A percentile compares a stretch with the other conserved stretches of the same genome.
Conservation (phyloP, 2,113 vertebrate genomes). For the Vombatus ursinus region DNA sequence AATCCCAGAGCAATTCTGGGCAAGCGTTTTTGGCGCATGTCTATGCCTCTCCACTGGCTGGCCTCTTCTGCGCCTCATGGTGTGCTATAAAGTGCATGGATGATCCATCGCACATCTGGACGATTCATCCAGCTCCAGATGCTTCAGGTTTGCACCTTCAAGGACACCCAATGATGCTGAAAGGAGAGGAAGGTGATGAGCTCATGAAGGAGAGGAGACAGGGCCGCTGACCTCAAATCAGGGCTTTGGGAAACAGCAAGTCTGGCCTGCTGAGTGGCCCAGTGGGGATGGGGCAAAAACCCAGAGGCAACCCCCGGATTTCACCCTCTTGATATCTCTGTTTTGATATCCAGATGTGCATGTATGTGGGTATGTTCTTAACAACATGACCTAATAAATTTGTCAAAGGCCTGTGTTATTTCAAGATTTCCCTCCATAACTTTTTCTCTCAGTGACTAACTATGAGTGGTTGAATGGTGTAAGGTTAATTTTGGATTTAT, state of each 20-base stretch:
- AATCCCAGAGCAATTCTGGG: slow-evolving; percentile 34
- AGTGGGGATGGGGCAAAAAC: not conserved
- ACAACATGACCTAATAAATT: not conserved
- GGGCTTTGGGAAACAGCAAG: slow-evolving; percentile 11
- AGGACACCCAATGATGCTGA: slow-evolving; percentile 59
- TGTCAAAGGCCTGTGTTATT: not conserved
- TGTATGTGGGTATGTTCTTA: not conserved
- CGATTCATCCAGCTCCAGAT: slow-evolving; percentile 59
- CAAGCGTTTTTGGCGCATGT: slow-evolving; percentile 52
- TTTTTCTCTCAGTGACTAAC: not conserved
- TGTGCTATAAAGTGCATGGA: slow-evolving; percentile 45
- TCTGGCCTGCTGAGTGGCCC: not conserved
- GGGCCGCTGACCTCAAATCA: slow-evolving; percentile 37
- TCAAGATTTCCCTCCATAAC: not conserved
- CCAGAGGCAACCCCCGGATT: slow-evolving; percentile 22
- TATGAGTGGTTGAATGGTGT: not conserved
- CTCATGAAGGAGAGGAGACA: slow-evolving; percentile 5
- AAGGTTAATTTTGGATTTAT: not conserved
- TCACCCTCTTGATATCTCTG: slow-evolving; percentile 46
- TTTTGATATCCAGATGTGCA: slow-evolving; percentile 55
- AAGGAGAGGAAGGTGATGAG: slow-evolving; percentile 66
- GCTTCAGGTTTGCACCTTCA: slow-evolving; percentile 57
- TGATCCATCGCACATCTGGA: slow-evolving; percentile 67
- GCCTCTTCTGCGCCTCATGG: not conserved
- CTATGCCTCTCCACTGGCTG: slow-evolving; percentile 63